Conservation (phyloP, 2,113 vertebrate species). For the Malurus alboscapulatus region DNA sequence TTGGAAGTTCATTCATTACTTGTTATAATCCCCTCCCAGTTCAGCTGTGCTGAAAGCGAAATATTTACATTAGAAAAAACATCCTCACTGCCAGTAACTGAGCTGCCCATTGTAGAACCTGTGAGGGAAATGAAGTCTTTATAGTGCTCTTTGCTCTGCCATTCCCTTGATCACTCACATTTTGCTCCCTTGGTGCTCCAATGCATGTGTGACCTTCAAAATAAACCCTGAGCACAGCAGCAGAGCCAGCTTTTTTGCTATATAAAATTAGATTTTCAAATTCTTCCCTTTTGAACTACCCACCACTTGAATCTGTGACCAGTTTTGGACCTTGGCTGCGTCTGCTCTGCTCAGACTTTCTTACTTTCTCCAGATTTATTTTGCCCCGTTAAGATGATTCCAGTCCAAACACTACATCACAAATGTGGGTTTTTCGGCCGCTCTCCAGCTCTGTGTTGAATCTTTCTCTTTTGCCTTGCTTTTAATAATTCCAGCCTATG, state of each 20-base stretch:
- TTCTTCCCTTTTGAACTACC: constrained; percentile 2
- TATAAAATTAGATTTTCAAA: neutral
- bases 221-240: neutral
- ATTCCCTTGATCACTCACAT: constrained; percentile 18
- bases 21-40: constrained; percentile 43
- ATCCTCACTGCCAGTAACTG: constrained; percentile 41
- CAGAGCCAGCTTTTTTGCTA: neutral
- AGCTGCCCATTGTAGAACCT: constrained; percentile 28
- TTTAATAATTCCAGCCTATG: constrained; percentile 45
- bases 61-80: constrained; percentile 55
- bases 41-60: constrained; percentile 52
- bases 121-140: constrained; percentile 29
- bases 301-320: neutral
- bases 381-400: constrained; percentile 25
- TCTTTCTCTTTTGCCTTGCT: constrained; percentile 40
- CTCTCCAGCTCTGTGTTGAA: constrained; percentile 16
- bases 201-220: neutral
- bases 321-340: neutral
- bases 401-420: constrained; percentile 50
- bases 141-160: neutral
- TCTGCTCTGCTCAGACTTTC: neutral
- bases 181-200: neutral
- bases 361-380: constrained; percentile 49
- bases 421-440: constrained; percentile 30
- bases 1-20: constrained; percentile 63